These are phyloP conservation scores for Lycorma delicatula DNA, from an alignment of 1,140 invertebrate species.

Conservation along the genomic window DNA sequence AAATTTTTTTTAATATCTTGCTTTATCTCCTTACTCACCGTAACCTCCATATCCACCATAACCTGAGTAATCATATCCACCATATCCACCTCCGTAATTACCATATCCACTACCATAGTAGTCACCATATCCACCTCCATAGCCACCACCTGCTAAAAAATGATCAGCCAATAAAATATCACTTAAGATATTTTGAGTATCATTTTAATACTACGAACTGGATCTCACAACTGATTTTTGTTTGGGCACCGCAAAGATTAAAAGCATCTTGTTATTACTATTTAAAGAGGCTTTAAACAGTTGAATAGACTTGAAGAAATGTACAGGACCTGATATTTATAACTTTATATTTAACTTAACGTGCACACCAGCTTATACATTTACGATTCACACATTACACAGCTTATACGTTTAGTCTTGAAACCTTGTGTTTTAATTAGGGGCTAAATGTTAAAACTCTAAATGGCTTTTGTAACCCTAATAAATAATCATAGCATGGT, in stretches of 20 bases:
- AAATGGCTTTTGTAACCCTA: too few species aligned
- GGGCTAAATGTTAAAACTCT: too few species aligned
- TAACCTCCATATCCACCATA: not conserved
- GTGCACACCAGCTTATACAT: too few species aligned
- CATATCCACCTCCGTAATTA: not conserved
- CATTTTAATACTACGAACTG: too few species aligned
- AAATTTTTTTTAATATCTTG: not conserved
- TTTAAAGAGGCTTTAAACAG: not conserved
- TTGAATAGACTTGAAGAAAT: not conserved
- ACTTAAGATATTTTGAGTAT: not conserved
- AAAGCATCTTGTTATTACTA: not conserved
- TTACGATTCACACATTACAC: too few species aligned
- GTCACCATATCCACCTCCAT: not conserved
- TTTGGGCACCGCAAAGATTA: not conserved
- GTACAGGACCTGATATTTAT: not conserved
- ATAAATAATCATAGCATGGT: too few species aligned
- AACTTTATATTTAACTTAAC: too few species aligned
- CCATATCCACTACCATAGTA: not conserved
- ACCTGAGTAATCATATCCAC: not conserved
- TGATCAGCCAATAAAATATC: not conserved
- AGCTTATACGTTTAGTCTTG: too few species aligned
- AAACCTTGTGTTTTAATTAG: too few species aligned
- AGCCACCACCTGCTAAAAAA: not conserved
- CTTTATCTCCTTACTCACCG: not conserved
- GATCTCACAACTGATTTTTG: too few species aligned